Evolutionary conservation across 1,140 invertebrate species (phyloP).

Genomic region (Drosophila subpulchrella): DNA sequence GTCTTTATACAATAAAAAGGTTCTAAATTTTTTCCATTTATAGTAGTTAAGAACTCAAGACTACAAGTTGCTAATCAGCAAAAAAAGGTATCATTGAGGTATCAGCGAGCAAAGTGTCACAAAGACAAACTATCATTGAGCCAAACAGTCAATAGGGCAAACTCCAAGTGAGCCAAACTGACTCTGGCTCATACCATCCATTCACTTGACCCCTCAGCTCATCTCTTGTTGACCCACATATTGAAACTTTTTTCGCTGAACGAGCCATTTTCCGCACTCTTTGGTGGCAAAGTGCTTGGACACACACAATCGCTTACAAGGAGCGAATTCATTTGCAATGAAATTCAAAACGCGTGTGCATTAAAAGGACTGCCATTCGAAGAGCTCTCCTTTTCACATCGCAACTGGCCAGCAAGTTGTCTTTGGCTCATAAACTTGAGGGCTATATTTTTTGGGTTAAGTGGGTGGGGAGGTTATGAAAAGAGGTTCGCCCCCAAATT

Average conservation of each 20-base stretch:
- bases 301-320: conserved; percentile 24
- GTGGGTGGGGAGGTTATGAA: background rate
- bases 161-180: conserved; percentile 8
- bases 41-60: background rate
- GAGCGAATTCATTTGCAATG: conserved; percentile 58
- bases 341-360: conserved; percentile 69
- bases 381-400: background rate
- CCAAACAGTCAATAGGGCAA: conserved; percentile 38
- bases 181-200: conserved; percentile 22
- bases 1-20: too few relatives aligned
- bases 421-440: conserved; percentile 7
- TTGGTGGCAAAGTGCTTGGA: conserved; percentile 27
- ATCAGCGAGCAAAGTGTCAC: background rate
- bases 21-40: background rate
- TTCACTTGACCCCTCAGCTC: conserved; percentile 43
- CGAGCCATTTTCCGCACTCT: conserved; percentile 31
- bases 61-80: background rate
- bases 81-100: conserved; percentile 5
- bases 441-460: conserved; percentile 13
- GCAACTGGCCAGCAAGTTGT: background rate
- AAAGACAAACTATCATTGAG: conserved; percentile 31
- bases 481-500: conserved; percentile 8
- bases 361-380: conserved; percentile 58
- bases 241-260: conserved; percentile 25
- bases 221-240: conserved; percentile 48